phyloP scores from a whole-genome alignment of 2,888 invertebrate genomes.

The Chymomyza amoena region DNA sequence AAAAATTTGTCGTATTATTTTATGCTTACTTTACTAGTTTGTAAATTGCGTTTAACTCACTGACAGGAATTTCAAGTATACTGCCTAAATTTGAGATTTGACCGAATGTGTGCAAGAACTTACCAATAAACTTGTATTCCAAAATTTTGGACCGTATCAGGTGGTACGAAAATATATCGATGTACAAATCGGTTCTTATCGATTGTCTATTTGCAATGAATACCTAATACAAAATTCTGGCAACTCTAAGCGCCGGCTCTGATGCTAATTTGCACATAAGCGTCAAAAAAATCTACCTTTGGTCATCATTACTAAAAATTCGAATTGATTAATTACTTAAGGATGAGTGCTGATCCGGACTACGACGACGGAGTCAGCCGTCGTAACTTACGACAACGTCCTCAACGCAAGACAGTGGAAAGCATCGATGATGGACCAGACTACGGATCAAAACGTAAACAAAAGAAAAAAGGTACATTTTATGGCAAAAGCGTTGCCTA shows the following conservation, averaged over 20 bases:
- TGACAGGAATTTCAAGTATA: background rate
- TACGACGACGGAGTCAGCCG: conserved; percentile 6
- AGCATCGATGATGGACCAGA: conserved; percentile 80
- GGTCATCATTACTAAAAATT: too few species aligned
- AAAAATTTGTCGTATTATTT: background rate
- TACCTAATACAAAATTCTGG: background rate
- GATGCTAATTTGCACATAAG: background rate
- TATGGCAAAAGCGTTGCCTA: conserved; percentile 78
- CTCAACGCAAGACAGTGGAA: conserved; percentile 47
- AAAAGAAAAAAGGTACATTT: conserved; percentile 33
- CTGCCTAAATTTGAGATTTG: background rate
- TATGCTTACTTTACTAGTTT: background rate
- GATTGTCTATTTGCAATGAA: background rate
- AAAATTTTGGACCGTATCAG: background rate
- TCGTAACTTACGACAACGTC: conserved; percentile 55
- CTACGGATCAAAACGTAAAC: conserved; percentile 84
- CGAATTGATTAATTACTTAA: too few species aligned
- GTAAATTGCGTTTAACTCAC: background rate
- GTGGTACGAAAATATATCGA: background rate
- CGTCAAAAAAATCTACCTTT: too few species aligned
- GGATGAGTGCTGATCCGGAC: background rate
- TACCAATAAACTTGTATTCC: conserved; percentile 18
- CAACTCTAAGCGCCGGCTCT: background rate
- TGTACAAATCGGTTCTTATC: background rate
- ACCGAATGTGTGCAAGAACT: background rate